Evolutionary conservation across 2,888 invertebrate genomes (phyloP), one percentile per base, ranked within the genome.

Genomic region (Drosophila phalerata): DNA sequence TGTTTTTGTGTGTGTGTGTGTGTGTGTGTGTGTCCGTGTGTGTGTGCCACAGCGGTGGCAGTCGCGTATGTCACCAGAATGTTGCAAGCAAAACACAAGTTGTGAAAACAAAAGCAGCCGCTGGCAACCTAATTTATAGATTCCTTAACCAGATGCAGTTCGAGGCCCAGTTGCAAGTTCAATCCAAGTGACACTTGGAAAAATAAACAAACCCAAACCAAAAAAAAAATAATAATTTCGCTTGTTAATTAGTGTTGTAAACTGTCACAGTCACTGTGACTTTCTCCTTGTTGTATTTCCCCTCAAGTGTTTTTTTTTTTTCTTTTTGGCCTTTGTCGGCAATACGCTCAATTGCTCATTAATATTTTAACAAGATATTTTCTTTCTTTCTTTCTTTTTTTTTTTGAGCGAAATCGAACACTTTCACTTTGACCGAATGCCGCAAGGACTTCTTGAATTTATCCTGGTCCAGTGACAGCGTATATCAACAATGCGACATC

Each of bases 181-280:
- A 13, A 25, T 13, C 25, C 48, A 30, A 32, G 45, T 15, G 15
- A 25, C 57, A 84, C 85, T 89, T 89, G 89, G 79, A 69, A 85
- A 82, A 78, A 81, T 86, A 84, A 84, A 88, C 79, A 84, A 52
- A 37, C 51, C 5, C 10, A 38, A 19, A 8, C n/a, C 5, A 22
- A 17, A 11, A 13, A 34, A 6, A 28, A 4, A 28, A 28, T 28
- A 28, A 28, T 5, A 61, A 70, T 79, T 81, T 69, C 68, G 73
- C 88, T 82, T 79, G 88, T 89, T 85, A 85, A 85, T 85, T 85
- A 85, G 84, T 89, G 79, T 67, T 72, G 77, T 87, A 69, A 88
- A 84, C 73, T 89, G 83, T 86, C 88, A 70, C 64, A 55, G 53
- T 55, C 55, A 55, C 42, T 32, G n/a, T 42, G 38, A 68, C 82